Conservation (phyloP, 2,888 invertebrate genomes). For the Apomyelois bistriatella region DNA sequence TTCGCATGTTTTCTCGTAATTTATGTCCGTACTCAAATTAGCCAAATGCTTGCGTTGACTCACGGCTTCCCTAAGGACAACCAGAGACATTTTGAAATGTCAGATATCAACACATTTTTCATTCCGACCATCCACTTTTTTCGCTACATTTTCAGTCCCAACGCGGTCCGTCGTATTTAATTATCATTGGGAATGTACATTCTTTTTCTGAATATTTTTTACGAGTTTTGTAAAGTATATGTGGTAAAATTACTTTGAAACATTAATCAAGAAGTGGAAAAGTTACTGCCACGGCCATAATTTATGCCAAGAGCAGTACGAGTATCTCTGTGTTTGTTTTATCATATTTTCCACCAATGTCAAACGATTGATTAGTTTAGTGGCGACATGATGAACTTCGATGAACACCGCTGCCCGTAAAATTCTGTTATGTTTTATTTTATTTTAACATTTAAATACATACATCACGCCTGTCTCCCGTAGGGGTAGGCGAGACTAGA, state of each 20-base stretch:
- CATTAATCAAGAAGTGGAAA: too few species aligned
- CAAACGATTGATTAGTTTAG: too few species aligned
- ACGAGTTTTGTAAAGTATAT: background rate
- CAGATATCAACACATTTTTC: conserved; percentile 12
- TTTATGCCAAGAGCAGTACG: too few species aligned
- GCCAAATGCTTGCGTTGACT: conserved; percentile 6
- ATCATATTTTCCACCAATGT: too few species aligned
- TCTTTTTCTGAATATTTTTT: background rate
- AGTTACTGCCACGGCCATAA: too few species aligned
- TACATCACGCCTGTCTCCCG: too few species aligned
- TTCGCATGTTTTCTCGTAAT: background rate
- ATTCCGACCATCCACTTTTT: conserved; percentile 6
- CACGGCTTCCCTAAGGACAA: conserved; percentile 1
- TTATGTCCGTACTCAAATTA: conserved; percentile 12
- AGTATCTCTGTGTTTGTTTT: too few species aligned
- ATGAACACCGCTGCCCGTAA: too few species aligned
- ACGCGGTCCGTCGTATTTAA: conserved; percentile 8
- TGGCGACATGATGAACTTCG: too few species aligned
- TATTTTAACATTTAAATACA: too few species aligned
- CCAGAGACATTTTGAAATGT: conserved; percentile 12
- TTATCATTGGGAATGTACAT: conserved; percentile 2
- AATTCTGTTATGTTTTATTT: too few species aligned
- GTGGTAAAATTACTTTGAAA: background rate
- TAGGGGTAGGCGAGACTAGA: too few species aligned
- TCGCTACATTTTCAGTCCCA: background rate